Base-by-base conservation (phyloP, 2,113 vertebrate genomes). In the Cnemophilus loriae region DNA sequence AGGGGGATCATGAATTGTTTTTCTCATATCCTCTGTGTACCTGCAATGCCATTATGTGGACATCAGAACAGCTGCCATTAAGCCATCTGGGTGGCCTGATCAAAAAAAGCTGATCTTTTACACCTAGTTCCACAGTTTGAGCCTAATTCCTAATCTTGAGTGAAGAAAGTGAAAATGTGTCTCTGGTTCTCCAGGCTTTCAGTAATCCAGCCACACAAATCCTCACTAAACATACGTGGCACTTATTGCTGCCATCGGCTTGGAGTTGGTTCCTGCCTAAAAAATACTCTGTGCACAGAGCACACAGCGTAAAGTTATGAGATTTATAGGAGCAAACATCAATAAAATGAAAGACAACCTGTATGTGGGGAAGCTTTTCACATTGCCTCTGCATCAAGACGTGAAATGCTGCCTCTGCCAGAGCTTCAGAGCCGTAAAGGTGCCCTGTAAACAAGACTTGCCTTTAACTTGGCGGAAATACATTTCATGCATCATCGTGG, bases 161-260 rank as follows among this genome's bases (percentile, higher is more conserved):
- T 64, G 23, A 81, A 64, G 55, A 83, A 85, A 93, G 70, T 76
- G 44, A 79, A 92, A 91, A 68, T 1, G 4, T 78, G 42, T 53
- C 44, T 87, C 91, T 86, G 76, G 16, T 86, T 84, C 68, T 81
- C 56, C 24, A 75, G 35, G 68, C 33, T 81, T 75, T 80, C 42
- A 33, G 17, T 64, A 60, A 57, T 78, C 42, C 57, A 80, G 32
- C 32, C 50, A 63, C 88, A 59, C 56, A 94, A 81, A 89, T 63
- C 79, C 60, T 67, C 22, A 7, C 27, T 67, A n/a, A 93, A 71
- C 32, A 11, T 7, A 41, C 4, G 0, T 26, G 41, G 44, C 76
- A 7, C 71, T 67, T 61, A 35, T 14, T 57, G 18, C 73, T 80
- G 42, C 52, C 9, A 0, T 19, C 64, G 6, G 9, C 71, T 75